These are phyloP conservation scores for crab-eating macaque (Macaca fascicularis) DNA, from an alignment of 2,113 vertebrate species.

Conservation along the genomic window DNA sequence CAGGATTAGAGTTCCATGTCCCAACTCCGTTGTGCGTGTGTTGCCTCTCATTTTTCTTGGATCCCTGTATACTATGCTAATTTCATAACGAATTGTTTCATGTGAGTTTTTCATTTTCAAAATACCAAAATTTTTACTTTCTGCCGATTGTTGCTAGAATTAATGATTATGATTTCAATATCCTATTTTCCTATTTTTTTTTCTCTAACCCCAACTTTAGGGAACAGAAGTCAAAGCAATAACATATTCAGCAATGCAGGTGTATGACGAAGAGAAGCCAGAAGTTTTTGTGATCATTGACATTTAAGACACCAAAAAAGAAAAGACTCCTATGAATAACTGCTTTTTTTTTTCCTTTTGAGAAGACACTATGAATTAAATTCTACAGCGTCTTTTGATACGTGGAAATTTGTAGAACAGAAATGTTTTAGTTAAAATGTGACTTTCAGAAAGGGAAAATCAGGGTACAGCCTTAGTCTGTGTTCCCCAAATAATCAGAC, in stretches of 20 bases:
- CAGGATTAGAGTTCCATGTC: not conserved
- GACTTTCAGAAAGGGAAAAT: slow-evolving; percentile 37
- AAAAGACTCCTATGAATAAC: not conserved
- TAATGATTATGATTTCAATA: not conserved
- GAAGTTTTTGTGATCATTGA: slow-evolving; percentile 97
- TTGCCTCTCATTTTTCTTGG: not conserved
- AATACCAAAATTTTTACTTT: slow-evolving; percentile 10
- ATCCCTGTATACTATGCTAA: not conserved
- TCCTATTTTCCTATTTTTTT: slow-evolving; percentile 47
- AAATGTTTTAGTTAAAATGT: not conserved
- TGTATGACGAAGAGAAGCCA: slow-evolving; percentile 91
- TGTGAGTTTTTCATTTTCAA: not conserved
- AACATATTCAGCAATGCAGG: slow-evolving; percentile 99
- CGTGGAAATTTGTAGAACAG: not conserved
- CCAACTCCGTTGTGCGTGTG: not conserved
- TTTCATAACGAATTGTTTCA: not conserved
- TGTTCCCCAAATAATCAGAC: not conserved
- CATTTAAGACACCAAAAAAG: slow-evolving; percentile 85
- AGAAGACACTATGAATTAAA: slow-evolving; percentile 27
- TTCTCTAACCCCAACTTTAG: slow-evolving; percentile 78
- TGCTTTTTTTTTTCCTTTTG: not conserved
- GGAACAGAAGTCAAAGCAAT: slow-evolving; percentile 99
- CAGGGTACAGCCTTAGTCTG: not conserved
- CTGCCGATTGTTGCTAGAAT: not conserved
- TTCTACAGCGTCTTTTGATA: not conserved